phyloP scores from a whole-genome alignment of 2,797 vertebrate genomes.

The Lithobates pipiens region DNA sequence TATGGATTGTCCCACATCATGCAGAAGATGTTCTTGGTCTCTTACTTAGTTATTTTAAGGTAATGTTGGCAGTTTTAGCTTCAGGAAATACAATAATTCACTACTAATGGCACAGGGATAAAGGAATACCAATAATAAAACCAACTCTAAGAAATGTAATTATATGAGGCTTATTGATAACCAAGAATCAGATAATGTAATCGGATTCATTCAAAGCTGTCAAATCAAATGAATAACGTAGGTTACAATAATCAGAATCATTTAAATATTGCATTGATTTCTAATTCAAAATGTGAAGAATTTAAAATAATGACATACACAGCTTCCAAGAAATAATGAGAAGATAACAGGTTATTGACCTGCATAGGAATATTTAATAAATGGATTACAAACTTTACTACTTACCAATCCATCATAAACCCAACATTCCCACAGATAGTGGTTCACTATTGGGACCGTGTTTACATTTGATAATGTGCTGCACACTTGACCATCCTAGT shows the following conservation, averaged over 20 bases:
- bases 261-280: not conserved
- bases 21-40: too few relatives aligned
- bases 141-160: conserved; percentile 17
- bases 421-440: too few relatives aligned
- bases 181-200: conserved; percentile 3
- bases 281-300: not conserved
- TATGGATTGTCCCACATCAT: too few relatives aligned
- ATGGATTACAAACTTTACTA: too few relatives aligned
- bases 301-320: too few relatives aligned
- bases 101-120: conserved; percentile 17
- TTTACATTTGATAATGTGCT: too few relatives aligned
- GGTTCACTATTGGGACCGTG: too few relatives aligned
- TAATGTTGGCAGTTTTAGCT: conserved; percentile 30
- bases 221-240: not conserved
- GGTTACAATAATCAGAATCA: not conserved
- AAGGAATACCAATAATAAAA: conserved; percentile 24
- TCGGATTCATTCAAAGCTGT: not conserved
- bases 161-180: conserved; percentile 16
- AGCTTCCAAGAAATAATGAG: too few relatives aligned
- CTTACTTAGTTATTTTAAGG: not conserved
- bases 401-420: too few relatives aligned
- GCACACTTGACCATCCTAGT: too few relatives aligned
- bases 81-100: conserved; percentile 18
- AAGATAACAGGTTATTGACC: too few relatives aligned
- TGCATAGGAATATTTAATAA: too few relatives aligned